Conservation (phyloP, 1,140 invertebrate species). For the Glomeris maerens region DNA sequence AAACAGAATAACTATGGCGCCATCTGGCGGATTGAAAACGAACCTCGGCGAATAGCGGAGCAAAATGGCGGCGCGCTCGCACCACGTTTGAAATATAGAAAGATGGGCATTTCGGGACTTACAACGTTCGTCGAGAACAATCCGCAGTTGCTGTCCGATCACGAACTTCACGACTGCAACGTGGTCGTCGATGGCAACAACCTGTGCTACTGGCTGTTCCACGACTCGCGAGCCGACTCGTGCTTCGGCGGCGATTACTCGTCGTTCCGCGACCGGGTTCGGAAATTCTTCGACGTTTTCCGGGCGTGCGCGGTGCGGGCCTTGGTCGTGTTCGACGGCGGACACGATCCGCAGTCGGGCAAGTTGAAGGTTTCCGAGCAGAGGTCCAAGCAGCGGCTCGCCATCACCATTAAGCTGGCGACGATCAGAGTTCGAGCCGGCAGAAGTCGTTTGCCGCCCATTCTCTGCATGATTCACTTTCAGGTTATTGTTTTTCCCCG, state of each 20-base stretch:
- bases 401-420: constrained; percentile 25
- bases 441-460: constrained; percentile 28
- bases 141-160: constrained; percentile 44
- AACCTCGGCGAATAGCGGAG: too few species aligned
- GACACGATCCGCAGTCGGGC: constrained; percentile 47
- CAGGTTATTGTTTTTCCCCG: constrained; percentile 51
- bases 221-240: constrained; percentile 43
- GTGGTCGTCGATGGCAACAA: constrained; percentile 72
- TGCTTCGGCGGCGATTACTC: constrained; percentile 79
- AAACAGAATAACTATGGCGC: too few species aligned
- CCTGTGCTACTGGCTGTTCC: constrained; percentile 56
- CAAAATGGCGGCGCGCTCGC: background rate
- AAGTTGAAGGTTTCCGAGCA: constrained; percentile 55
- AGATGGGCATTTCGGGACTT: constrained; percentile 67
- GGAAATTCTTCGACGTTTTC: constrained; percentile 54
- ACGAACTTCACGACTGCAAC: constrained; percentile 48
- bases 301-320: constrained; percentile 55
- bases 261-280: constrained; percentile 44
- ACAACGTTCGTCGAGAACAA: constrained; percentile 59
- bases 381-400: constrained; percentile 46
- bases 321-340: constrained; percentile 67
- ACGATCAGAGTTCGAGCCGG: constrained; percentile 16
- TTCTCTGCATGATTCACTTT: background rate
- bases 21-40: too few species aligned
- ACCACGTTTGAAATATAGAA: constrained; percentile 15